A percentile compares a stretch with the other conserved stretches of the same genome.
phyloP scores from a whole-genome alignment of 2,113 vertebrate genomes.

The Sterna hirundo region DNA sequence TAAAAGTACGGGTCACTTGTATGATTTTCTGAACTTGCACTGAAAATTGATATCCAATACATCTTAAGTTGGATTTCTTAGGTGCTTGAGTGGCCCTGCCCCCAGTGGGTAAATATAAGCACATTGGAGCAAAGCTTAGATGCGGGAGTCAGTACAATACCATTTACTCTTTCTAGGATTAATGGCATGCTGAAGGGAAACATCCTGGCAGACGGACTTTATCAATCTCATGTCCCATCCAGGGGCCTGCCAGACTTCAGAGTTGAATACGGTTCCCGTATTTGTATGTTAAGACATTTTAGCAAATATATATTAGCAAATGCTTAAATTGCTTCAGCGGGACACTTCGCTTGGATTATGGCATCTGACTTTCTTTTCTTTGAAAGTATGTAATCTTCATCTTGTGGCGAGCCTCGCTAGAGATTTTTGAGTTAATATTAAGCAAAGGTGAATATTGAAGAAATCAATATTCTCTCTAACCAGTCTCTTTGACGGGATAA shows the following conservation, averaged over 20 bases:
- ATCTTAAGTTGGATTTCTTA: background rate
- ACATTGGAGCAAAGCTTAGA: background rate
- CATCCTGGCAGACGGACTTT: background rate
- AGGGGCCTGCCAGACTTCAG: background rate
- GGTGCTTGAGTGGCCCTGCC: background rate
- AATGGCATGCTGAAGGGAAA: background rate
- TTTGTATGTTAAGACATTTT: background rate
- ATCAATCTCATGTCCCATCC: background rate
- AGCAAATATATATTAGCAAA: background rate
- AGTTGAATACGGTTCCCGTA: background rate
- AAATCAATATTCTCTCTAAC: background rate
- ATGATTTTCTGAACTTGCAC: background rate
- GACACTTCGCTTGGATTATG: background rate
- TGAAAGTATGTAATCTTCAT: background rate
- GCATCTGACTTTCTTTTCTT: background rate
- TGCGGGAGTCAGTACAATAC: background rate
- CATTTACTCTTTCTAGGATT: background rate
- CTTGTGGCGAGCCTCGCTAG: background rate
- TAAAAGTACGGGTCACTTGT: background rate
- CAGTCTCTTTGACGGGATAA: background rate
- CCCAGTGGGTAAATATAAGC: background rate
- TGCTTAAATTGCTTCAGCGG: background rate
- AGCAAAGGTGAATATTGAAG: background rate
- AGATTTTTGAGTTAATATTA: background rate
- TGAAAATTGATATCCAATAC: background rate